A percentile compares a stretch with the other conserved stretches of the same genome.
Evolutionary conservation across 2,113 vertebrate species (phyloP).

Genomic region (Aldabrachelys gigantea): DNA sequence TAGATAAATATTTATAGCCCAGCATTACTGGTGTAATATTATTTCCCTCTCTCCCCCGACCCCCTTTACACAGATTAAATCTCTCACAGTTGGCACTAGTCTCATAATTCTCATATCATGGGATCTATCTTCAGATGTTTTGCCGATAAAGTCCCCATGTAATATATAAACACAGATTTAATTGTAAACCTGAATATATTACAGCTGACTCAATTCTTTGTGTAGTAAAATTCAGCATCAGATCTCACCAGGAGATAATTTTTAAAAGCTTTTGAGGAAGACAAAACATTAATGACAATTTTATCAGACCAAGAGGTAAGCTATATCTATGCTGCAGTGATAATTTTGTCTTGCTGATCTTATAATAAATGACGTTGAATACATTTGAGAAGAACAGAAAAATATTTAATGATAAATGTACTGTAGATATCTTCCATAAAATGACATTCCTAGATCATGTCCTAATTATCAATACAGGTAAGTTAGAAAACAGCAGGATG

Average conservation of each 20-base stretch:
- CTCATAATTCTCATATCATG: not conserved
- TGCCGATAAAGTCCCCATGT: not conserved
- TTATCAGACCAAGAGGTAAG: not conserved
- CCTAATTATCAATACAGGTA: not conserved
- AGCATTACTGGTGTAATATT: not conserved
- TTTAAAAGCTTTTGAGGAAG: not conserved
- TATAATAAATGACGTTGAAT: not conserved
- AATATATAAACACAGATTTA: not conserved
- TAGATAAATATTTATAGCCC: not conserved
- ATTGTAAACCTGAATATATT: not conserved
- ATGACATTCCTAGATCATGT: not conserved
- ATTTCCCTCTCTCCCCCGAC: no score
- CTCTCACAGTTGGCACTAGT: not conserved
- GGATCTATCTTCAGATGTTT: not conserved
- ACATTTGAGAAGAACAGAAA: not conserved
- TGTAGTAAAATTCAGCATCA: not conserved
- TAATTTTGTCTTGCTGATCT: not conserved
- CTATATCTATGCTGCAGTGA: not conserved
- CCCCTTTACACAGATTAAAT: not conserved
- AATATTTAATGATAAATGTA: not conserved
- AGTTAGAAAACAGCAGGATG: not conserved
- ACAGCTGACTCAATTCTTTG: not conserved
- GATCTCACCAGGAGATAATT: not conserved
- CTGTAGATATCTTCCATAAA: not conserved
- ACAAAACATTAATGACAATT: not conserved